Percentiles rank a stretch among this genome's conserved stretches.
Conservation (phyloP, 1,140 invertebrate genomes). For the Ctenoplectra terminalis region DNA sequence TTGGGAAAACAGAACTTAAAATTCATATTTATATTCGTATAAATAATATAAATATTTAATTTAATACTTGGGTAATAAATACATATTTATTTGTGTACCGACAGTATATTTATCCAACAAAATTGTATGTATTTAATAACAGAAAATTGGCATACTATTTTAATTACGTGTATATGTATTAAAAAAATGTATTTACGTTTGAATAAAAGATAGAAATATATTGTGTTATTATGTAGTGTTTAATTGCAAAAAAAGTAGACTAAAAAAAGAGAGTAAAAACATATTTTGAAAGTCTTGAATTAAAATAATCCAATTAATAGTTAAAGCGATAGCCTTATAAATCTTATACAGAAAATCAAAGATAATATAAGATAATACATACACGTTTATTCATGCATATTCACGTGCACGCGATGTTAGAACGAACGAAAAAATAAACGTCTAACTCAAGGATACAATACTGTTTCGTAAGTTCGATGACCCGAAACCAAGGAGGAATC, state of each 20-base stretch:
- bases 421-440: background rate
- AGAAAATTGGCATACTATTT: too few species aligned
- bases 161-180: too few species aligned
- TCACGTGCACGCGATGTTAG: background rate
- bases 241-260: too few species aligned
- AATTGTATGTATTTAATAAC: too few species aligned
- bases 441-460: constrained; percentile 9
- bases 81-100: too few species aligned
- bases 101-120: too few species aligned
- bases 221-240: too few species aligned
- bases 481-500: constrained; percentile 1
- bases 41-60: background rate
- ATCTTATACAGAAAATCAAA: background rate
- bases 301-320: background rate
- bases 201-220: background rate
- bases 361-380: background rate
- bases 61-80: too few species aligned
- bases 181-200: background rate
- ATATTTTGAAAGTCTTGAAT: background rate
- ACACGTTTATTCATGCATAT: background rate
- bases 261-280: background rate
- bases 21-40: background rate
- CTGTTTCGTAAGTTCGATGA: constrained; percentile 1
- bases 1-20: too few species aligned
- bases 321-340: background rate